phyloP scores from a whole-genome alignment of 2,797 vertebrate species.

The Aplochiton taeniatus region DNA sequence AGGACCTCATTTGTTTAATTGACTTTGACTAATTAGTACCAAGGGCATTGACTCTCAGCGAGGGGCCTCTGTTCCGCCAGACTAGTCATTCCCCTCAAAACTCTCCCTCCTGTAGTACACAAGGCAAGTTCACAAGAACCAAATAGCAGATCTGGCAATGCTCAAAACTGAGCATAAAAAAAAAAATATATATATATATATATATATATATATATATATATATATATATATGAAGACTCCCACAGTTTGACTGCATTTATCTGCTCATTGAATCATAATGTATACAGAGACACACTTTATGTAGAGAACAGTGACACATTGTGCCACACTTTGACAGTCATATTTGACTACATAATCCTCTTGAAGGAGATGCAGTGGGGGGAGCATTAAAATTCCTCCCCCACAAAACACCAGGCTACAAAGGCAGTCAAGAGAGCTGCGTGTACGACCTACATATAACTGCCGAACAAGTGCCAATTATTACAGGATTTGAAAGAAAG shows the following conservation, averaged over 20 bases:
- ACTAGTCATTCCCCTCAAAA: neutral
- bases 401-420: slow-evolving; percentile 48
- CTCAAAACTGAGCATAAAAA: neutral
- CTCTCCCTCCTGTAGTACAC: neutral
- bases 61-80: neutral
- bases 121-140: neutral
- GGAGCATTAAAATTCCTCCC: slow-evolving; percentile 70
- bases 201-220: no score
- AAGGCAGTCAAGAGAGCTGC: slow-evolving; percentile 45
- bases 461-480: slow-evolving; percentile 40
- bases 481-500: slow-evolving; percentile 51
- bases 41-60: slow-evolving; percentile 9
- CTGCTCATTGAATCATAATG: neutral
- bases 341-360: slow-evolving; percentile 60
- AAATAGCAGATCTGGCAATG: neutral
- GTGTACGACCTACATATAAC: slow-evolving; percentile 52
- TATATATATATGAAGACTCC: neutral
- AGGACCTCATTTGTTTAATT: slow-evolving; percentile 15
- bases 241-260: neutral
- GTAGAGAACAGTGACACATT: slow-evolving; percentile 10
- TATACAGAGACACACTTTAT: neutral
- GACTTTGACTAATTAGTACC: slow-evolving; percentile 20
- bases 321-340: slow-evolving; percentile 42
- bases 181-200: no score
- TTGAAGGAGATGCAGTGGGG: slow-evolving; percentile 61